Conservation (phyloP, 2,888 invertebrate species). For the Catocala nupta region DNA sequence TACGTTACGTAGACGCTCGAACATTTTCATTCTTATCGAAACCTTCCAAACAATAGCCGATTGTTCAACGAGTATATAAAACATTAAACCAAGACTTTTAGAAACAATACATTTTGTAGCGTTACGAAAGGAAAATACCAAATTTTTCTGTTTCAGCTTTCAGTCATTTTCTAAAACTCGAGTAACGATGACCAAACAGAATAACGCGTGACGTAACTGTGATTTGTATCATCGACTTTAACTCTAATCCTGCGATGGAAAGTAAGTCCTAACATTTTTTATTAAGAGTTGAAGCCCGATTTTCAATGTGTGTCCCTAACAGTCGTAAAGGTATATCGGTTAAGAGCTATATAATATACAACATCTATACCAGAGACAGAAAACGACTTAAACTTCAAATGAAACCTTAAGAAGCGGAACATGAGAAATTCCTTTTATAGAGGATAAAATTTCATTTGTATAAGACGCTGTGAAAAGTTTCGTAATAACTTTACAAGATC, state of each 20-base stretch:
- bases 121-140: slow-evolving; percentile 53
- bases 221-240: slow-evolving; percentile 1
- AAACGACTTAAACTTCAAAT: too few relatives aligned
- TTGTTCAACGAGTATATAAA: slow-evolving; percentile 79
- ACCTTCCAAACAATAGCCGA: slow-evolving; percentile 73
- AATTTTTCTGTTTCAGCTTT: slow-evolving; percentile 51
- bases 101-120: slow-evolving; percentile 59
- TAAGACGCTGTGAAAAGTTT: too few relatives aligned
- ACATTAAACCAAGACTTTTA: slow-evolving; percentile 53
- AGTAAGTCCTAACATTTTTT: slow-evolving; percentile 36
- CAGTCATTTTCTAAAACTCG: slow-evolving; percentile 41
- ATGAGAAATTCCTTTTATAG: too few relatives aligned
- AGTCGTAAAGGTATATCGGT: too few relatives aligned
- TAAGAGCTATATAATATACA: too few relatives aligned
- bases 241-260: slow-evolving; percentile 35
- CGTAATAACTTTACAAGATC: too few relatives aligned
- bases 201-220: slow-evolving; percentile 33
- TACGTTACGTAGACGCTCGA: slow-evolving; percentile 32
- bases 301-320: too few relatives aligned
- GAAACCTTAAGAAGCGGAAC: too few relatives aligned
- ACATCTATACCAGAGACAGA: too few relatives aligned
- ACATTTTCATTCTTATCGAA: slow-evolving; percentile 61
- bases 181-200: slow-evolving; percentile 40
- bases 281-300: too few relatives aligned
- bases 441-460: too few relatives aligned